Evolutionary conservation across 2,797 vertebrate species (phyloP).

Genomic region (Myotis daubentonii): DNA sequence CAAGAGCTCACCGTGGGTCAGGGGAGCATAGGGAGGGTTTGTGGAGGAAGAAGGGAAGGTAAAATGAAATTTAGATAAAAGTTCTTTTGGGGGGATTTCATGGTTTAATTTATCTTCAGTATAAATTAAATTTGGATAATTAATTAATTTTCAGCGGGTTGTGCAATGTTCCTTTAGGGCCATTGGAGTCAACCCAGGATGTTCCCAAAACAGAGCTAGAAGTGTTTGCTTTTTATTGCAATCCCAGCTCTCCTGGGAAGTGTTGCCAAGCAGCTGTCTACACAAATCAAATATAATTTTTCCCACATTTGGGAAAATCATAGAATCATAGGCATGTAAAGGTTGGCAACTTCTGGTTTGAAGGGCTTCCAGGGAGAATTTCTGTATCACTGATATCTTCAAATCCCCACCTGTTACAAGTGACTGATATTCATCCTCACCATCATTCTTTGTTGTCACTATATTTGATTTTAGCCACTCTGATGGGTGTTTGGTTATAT

Average conservation of each 20-base stretch:
- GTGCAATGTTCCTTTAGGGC: not conserved
- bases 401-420: not conserved
- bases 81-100: not conserved
- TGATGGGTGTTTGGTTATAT: not conserved
- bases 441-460: not conserved
- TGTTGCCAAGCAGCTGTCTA: not conserved
- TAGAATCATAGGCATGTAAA: not conserved
- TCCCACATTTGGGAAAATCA: not conserved
- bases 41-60: not conserved
- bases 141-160: not conserved
- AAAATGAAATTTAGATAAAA: not conserved
- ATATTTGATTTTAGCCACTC: constrained; percentile 3
- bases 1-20: not conserved
- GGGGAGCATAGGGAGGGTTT: too few relatives aligned
- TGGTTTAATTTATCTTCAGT: not conserved
- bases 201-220: not conserved
- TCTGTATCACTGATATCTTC: not conserved
- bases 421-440: not conserved
- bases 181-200: not conserved
- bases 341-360: not conserved
- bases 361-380: not conserved
- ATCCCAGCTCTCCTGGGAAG: not conserved
- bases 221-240: not conserved
- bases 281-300: not conserved
- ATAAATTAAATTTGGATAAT: not conserved